These are phyloP conservation scores for Takifugu bimaculatus DNA, from an alignment of 2,113 vertebrate genomes.

Conservation along the genomic window DNA sequence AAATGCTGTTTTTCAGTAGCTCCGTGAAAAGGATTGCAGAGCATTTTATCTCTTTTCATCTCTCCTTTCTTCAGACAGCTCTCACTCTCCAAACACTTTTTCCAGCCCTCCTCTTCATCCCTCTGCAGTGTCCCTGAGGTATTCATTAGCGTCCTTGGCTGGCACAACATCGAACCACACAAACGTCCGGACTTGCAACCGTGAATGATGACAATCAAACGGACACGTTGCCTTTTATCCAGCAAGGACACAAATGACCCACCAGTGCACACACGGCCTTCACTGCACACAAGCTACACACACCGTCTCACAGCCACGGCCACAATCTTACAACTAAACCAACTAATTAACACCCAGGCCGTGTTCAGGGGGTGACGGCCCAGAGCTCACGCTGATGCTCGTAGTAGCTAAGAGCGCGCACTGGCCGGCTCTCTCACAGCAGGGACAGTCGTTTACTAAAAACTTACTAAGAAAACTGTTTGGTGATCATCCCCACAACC, in stretches of 20 bases:
- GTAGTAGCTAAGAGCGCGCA: background rate
- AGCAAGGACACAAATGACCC: too few species aligned
- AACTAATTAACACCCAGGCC: background rate
- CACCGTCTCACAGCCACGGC: background rate
- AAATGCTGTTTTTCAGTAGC: background rate
- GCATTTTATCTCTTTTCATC: slow-evolving; percentile 21
- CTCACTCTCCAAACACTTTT: background rate
- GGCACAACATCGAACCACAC: background rate
- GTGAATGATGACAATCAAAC: background rate
- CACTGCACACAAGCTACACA: background rate
- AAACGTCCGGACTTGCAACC: background rate
- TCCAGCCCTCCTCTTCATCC: slow-evolving; percentile 2
- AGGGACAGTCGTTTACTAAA: background rate
- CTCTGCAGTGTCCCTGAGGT: slow-evolving; percentile 30
- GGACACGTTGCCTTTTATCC: background rate
- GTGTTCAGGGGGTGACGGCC: background rate
- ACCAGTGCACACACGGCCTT: background rate
- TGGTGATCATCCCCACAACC: background rate
- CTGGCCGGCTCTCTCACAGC: background rate
- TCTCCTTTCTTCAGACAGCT: slow-evolving; percentile 4
- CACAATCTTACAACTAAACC: background rate
- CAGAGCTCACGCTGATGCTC: background rate
- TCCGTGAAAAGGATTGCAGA: background rate
- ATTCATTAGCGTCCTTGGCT: slow-evolving; percentile 46
- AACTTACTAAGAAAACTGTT: background rate